Percentiles rank a stretch among this genome's conserved stretches.
phyloP scores from a whole-genome alignment of 2,797 vertebrate species.

The Myotis planiceps region DNA sequence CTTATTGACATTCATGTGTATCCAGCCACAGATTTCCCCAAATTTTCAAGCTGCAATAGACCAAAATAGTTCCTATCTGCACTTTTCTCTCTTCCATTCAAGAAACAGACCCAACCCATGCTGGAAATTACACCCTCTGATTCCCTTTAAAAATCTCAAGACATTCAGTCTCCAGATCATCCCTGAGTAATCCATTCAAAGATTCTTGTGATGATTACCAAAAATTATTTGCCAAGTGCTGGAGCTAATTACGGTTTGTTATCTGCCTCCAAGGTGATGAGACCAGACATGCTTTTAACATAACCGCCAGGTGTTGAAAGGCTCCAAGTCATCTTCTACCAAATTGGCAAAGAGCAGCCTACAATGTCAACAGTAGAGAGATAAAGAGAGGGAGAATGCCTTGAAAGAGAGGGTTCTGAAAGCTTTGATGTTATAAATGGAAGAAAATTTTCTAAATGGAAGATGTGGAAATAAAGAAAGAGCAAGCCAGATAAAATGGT shows the following conservation, averaged over 20 bases:
- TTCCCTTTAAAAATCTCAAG: background rate
- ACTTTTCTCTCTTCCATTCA: background rate
- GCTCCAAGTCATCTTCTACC: background rate
- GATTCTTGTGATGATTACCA: background rate
- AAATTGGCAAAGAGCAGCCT: background rate
- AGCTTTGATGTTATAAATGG: background rate
- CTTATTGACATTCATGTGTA: background rate
- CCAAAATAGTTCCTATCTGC: background rate
- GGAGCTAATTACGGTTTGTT: background rate
- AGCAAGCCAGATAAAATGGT: constrained; percentile 7
- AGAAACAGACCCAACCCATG: background rate
- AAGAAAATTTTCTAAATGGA: too few species aligned
- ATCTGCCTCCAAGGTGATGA: background rate
- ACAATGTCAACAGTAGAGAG: background rate
- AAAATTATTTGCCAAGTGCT: background rate
- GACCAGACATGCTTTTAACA: background rate
- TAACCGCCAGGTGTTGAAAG: background rate
- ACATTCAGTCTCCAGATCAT: background rate
- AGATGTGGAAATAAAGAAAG: background rate
- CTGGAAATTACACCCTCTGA: background rate
- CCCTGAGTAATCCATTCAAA: background rate
- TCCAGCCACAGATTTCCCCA: background rate
- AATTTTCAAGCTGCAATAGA: background rate
- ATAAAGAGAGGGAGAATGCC: background rate
- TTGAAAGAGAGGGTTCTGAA: background rate